Base-by-base conservation (phyloP, 2,113 vertebrate genomes). In the Podarcis cretensis region DNA sequence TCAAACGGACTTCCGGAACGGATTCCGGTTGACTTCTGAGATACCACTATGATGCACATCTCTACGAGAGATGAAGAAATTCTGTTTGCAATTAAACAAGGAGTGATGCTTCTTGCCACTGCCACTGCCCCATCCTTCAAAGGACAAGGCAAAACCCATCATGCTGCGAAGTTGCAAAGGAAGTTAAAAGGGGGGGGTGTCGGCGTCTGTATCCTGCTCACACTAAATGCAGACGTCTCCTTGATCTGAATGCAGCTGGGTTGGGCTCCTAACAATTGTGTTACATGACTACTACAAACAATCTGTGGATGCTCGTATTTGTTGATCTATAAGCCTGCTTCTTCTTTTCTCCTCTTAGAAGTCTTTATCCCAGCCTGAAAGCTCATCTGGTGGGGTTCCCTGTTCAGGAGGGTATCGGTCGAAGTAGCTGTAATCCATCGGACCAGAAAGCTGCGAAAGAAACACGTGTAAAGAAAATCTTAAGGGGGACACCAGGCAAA, bases 301-400 rank as follows among this genome's bases (percentile, higher is more conserved):
- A 43, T 69, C 37, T 68, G 75, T 85, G 6, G 37, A 63, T 82
- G 27, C 27, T 69, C 48, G 0, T 27, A 48, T 68, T 85, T 71
- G 65, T 54, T 23, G 3, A 35, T 13, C 23, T 23, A 54, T 43
- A 73, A 57, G 30, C 5, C 1, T 32, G 2, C 16, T 68, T 27
- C 23, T 59, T 89, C 76, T 27, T 14, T 48, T 89, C 37, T 89
- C 85, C 77, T 4, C 40, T 98, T 96, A 99, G 96, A 99, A 99
- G 96, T 99, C 98, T 90, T 97, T 97, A 94, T 99, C 98, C 98
- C 98, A 99, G 82, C 98, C 98, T 6, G 98, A 99, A 84, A 99
- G 94, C 94, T 99, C 98, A 63, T 99, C 98, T 2, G 98, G 98
- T 86, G 98, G 98, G 16, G 94, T 94, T 73, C 98, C 98, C 32